Evolutionary conservation across 2,888 invertebrate genomes (phyloP), one percentile per base, ranked within the genome.

Genomic region (Diaprepes abbreviatus): DNA sequence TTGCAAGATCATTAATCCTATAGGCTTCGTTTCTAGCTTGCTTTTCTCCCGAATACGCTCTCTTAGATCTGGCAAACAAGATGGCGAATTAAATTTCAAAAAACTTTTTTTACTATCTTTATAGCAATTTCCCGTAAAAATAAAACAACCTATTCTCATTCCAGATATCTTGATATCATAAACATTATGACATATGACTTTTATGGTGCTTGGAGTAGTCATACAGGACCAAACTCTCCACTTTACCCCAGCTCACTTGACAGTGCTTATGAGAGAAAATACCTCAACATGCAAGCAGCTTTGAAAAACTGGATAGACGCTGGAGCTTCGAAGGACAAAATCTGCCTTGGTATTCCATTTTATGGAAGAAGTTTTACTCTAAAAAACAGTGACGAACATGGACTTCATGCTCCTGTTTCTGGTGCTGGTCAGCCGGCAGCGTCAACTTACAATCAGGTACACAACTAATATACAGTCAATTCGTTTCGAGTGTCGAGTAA

Each of bases 321-420:
- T 33, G 70, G 70, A 16, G 54, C 50, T 12, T 31, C 59, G 6
- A 65, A 54, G 54, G 28, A 70, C 2, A 65, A 54, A 59, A 28
- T 66, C 1, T 21, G 38, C 10, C 14, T 70, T n/a, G 70, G 70
- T 16, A 48, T 59, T n/a, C 58, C 36, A 4, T 70, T 70, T 14
- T 66, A 70, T 45, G 70, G 65, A 7, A 58, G 70, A 17, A 50
- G 43, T 2, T 70, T 70, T 43, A 70, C 52, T 10, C 33, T 70
- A 17, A 19, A n/a, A 12, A 19, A 65, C 17, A 9, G 40, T 2
- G 24, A 40, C 16, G 12, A 54, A 12, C 54, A 64, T 9, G 64
- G 64, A 7, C 14, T 64, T 9, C 64, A 64, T n/a, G 64, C 54
- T n/a, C 31, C 17, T 28, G 40, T 43, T 54, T 16, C 7, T 14